Evolutionary conservation across 2,113 vertebrate species (phyloP).

Genomic region (Epinephelus fuscoguttatus): DNA sequence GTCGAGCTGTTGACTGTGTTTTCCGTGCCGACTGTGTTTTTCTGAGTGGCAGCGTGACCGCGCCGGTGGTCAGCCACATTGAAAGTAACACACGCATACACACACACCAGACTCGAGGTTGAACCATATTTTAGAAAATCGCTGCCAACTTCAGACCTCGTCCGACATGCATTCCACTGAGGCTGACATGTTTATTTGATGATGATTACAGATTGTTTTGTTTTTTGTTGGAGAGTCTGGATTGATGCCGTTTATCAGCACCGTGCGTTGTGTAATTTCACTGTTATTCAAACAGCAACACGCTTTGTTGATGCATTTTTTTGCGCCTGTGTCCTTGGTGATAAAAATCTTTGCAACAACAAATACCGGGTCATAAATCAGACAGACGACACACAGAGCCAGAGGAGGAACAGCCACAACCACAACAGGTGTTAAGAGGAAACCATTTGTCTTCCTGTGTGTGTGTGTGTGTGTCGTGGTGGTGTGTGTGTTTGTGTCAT

Average conservation of each 20-base stretch:
- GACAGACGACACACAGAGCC: constrained; percentile 54
- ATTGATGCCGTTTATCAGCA: constrained; percentile 9
- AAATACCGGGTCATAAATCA: constrained; percentile 78
- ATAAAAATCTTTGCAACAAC: constrained; percentile 79
- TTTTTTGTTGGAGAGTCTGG: not conserved
- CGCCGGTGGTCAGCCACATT: constrained; percentile 30
- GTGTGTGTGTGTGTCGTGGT: constrained; percentile 12
- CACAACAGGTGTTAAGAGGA: constrained; percentile 80
- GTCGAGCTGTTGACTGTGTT: constrained; percentile 37
- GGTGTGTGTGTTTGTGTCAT: constrained; percentile 28
- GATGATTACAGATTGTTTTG: constrained; percentile 36
- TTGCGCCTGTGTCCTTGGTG: constrained; percentile 68
- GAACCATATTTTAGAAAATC: constrained; percentile 55
- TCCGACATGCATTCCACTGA: constrained; percentile 59
- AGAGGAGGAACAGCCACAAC: constrained; percentile 72
- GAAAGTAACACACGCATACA: constrained; percentile 25
- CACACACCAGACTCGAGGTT: constrained; percentile 21
- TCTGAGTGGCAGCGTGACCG: constrained; percentile 38
- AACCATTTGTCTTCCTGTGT: constrained; percentile 77
- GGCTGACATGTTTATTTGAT: constrained; percentile 56
- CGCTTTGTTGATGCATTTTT: constrained; percentile 58
- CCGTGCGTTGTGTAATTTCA: constrained; percentile 35
- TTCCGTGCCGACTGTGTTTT: constrained; percentile 25
- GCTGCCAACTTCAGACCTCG: constrained; percentile 32
- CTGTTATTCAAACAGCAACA: constrained; percentile 59